Evolutionary conservation across 2,113 vertebrate genomes (phyloP).

Genomic region (Boleophthalmus pectinirostris): DNA sequence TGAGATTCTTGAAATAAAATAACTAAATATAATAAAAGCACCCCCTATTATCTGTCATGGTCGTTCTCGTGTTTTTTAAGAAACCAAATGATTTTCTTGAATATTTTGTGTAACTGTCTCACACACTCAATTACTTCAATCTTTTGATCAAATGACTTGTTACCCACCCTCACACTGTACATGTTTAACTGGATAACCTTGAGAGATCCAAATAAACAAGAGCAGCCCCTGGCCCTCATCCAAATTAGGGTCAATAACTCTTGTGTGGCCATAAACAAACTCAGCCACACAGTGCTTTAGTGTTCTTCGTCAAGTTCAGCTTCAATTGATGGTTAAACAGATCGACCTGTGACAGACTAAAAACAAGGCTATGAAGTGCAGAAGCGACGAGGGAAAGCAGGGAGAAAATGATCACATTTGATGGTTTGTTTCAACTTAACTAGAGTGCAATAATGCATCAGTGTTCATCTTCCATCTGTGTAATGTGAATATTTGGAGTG

Average conservation of each 20-base stretch:
- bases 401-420: neutral
- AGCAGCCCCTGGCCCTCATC: neutral
- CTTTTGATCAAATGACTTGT: neutral
- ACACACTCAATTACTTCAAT: neutral
- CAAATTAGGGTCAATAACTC: constrained; percentile 18
- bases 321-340: constrained; percentile 4
- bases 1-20: neutral
- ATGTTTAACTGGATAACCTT: neutral
- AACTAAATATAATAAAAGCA: neutral
- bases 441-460: neutral
- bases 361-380: constrained; percentile 1
- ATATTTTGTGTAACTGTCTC: neutral
- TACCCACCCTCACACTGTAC: neutral
- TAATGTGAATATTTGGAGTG: neutral
- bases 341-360: constrained; percentile 3
- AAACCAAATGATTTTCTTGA: neutral
- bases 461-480: constrained; percentile 10
- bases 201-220: neutral
- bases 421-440: constrained; percentile 2
- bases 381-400: neutral
- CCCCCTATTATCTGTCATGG: too few species aligned
- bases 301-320: constrained; percentile 4
- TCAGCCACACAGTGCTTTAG: neutral
- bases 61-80: neutral
- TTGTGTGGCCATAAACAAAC: constrained; percentile 10